A percentile compares a stretch with the other conserved stretches of the same genome.
Evolutionary conservation across 2,888 invertebrate genomes (phyloP).

Genomic region (Pristionchus exspectatus): DNA sequence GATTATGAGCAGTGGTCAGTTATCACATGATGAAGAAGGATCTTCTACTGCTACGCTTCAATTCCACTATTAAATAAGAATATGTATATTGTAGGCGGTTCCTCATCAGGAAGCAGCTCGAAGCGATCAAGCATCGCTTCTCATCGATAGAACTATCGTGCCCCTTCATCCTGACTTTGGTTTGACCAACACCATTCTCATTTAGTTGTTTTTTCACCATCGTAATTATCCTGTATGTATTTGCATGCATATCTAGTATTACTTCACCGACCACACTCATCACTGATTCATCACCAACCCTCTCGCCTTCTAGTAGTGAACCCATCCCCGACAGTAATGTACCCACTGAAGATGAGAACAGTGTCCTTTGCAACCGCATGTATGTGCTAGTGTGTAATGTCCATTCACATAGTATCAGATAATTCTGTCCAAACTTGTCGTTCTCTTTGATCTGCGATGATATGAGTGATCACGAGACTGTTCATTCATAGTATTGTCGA

Average conservation of each 20-base stretch:
- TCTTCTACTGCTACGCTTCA: neutral
- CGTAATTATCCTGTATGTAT: neutral
- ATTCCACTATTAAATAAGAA: neutral
- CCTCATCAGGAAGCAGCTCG: conserved; percentile 16
- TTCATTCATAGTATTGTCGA: neutral
- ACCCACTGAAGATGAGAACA: neutral
- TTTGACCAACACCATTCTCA: neutral
- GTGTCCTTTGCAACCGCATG: neutral
- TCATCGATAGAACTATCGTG: conserved; percentile 15
- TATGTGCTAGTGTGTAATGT: neutral
- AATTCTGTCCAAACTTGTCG: neutral
- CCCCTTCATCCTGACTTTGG: no score
- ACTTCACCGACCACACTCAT: neutral
- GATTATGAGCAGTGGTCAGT: neutral
- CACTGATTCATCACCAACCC: neutral
- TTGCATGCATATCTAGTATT: conserved; percentile 13
- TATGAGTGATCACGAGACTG: neutral
- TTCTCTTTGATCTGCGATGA: neutral
- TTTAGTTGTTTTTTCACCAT: neutral
- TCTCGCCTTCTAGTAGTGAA: neutral
- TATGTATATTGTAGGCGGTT: neutral
- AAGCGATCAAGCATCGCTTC: conserved; percentile 32
- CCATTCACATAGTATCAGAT: no score
- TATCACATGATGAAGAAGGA: neutral
- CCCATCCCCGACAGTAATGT: neutral